phyloP scores from a whole-genome alignment of 2,888 invertebrate genomes.

The Tetheella fluctuosa region DNA sequence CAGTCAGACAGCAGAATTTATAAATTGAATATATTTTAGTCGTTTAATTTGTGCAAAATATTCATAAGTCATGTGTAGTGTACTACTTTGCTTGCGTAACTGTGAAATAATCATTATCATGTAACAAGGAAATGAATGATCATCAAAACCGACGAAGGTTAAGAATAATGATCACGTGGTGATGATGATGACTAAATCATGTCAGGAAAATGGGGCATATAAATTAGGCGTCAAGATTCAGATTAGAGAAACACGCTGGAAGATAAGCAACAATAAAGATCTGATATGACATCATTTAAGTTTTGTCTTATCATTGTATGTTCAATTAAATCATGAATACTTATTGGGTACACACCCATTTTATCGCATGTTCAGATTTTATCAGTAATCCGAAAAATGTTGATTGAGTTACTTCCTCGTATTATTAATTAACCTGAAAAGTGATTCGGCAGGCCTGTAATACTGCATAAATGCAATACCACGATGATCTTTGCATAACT shows the following conservation, averaged over 20 bases:
- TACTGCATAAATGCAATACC: not conserved
- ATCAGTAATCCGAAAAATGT: not conserved
- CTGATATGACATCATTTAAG: conserved; percentile 6
- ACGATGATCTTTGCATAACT: not conserved
- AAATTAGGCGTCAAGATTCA: not conserved
- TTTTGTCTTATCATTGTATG: not conserved
- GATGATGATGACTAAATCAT: conserved; percentile 19
- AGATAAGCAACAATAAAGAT: not conserved
- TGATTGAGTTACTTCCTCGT: conserved; percentile 5
- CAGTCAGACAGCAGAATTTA: too few relatives aligned
- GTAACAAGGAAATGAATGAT: conserved; percentile 43
- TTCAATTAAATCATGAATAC: conserved; percentile 1
- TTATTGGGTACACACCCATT: conserved; percentile 8
- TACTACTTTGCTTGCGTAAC: conserved; percentile 36
- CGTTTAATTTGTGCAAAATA: not conserved
- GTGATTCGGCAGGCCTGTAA: not conserved
- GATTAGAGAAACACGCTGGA: not conserved
- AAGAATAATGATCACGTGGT: conserved; percentile 38
- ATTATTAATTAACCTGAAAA: not conserved
- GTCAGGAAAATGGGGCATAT: conserved; percentile 1
- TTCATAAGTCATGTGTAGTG: conserved; percentile 28
- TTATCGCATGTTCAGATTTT: conserved; percentile 16
- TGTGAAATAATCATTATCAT: conserved; percentile 45
- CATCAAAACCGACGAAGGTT: conserved; percentile 36
- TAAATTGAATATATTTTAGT: not conserved